Base-by-base conservation (phyloP, 2,888 invertebrate species). In the Chymomyza procnemis region DNA sequence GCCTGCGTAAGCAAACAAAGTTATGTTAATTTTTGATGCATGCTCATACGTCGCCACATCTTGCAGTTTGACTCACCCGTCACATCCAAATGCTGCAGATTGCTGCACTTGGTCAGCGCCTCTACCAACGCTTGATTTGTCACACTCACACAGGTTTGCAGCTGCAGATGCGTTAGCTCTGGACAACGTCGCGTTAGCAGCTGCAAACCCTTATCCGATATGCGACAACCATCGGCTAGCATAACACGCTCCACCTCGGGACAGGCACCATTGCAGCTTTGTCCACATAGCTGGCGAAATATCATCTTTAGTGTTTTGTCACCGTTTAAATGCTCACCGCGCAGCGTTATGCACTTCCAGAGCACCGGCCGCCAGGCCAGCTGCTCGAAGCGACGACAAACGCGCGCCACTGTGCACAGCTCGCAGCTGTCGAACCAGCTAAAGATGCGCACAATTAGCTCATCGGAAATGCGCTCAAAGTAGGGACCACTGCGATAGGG, bases 71-170 rank as follows among this genome's bases (percentile, higher is more conserved):
- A 69, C 91, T 91, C 89, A 96, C 96, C 96, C 74, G 96, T 96
- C 21, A 97, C 93, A 91, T 97, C 96, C 59, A 97, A 93, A 90
- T 96, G 96, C 91, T 96, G 95, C 66, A 97, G 91, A 90, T 96
- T 96, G 73, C 94, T 93, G 89, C 97, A 95, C 87, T 95, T 94
- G 3, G 96, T 94, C 64, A 95, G 93, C 8, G 97, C 93, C 78
- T 97, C 96, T 63, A 94, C 94, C 61, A 97, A 90, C 0, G 96
- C 94, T 56, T 94, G 93, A 80, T 96, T 96, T 61, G 96, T 95
- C 80, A 97, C 93, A 69, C 93, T 93, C 61, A 93, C 92, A 76
- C 96, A 95, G 1, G 94, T 94, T 70, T 95, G 95, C 61, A 97
- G 92, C 72, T 96, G 96, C 63, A 97, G 91, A 85, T 96, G 95